Conservation (phyloP, 2,113 vertebrate genomes). For the Aptenodytes forsteri region DNA sequence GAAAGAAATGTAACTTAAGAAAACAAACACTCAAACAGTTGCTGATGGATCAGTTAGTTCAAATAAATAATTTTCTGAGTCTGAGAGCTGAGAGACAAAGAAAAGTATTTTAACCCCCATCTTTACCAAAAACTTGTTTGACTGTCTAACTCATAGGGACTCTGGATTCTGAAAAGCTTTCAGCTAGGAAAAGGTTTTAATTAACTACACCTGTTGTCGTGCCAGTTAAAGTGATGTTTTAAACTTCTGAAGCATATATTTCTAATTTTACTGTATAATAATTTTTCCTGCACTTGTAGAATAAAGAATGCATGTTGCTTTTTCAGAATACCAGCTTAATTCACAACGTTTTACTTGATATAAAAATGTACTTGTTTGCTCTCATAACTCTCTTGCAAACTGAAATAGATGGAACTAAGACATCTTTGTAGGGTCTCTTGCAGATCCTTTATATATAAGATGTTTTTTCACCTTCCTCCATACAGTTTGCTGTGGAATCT, state of each 20-base stretch:
- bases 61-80: slow-evolving; percentile 1
- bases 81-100: not conserved
- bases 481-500: not conserved
- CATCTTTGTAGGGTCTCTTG: not conserved
- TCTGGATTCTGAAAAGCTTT: not conserved
- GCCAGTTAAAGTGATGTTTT: not conserved
- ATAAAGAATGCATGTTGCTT: not conserved
- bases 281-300: not conserved
- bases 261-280: not conserved
- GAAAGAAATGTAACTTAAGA: not conserved
- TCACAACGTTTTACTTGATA: not conserved
- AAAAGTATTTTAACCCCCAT: not conserved
- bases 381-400: not conserved
- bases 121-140: not conserved
- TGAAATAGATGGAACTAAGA: not conserved
- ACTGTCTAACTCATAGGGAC: not conserved
- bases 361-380: not conserved
- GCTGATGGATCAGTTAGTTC: not conserved
- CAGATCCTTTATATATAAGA: not conserved
- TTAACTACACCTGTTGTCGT: not conserved
- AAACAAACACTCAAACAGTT: not conserved
- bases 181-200: not conserved
- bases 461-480: not conserved
- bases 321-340: not conserved
- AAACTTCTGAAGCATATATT: not conserved